Percentiles rank a stretch among this genome's conserved stretches.
These are phyloP conservation scores for Hypomecis punctinalis DNA, from an alignment of 2,888 invertebrate species.

Conservation along the genomic window DNA sequence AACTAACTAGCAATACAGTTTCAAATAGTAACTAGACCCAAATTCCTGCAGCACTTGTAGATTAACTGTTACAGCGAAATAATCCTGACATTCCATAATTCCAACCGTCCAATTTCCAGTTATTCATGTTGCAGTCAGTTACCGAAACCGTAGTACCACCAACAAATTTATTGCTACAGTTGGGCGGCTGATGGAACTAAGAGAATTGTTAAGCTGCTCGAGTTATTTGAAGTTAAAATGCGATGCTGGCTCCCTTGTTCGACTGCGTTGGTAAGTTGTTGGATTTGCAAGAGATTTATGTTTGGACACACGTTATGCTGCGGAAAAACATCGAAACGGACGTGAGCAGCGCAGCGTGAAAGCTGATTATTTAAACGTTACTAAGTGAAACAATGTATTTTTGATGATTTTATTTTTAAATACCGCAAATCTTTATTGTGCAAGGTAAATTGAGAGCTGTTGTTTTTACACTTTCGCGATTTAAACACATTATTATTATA, in stretches of 20 bases:
- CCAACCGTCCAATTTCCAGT: conserved; percentile 37
- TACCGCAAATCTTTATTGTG: no score
- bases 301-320: conserved; percentile 28
- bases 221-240: background rate
- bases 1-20: background rate
- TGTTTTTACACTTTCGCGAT: no score
- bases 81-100: conserved; percentile 40
- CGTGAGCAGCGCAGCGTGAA: conserved; percentile 12
- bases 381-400: conserved; percentile 19
- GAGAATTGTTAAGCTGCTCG: background rate
- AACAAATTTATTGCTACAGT: background rate
- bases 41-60: conserved; percentile 3
- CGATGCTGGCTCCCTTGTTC: background rate
- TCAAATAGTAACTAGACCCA: background rate
- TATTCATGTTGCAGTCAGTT: conserved; percentile 40
- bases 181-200: background rate
- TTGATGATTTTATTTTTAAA: background rate
- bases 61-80: conserved; percentile 31
- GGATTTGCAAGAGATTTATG: conserved; percentile 35
- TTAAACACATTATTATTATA: no score
- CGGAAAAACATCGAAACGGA: conserved; percentile 37
- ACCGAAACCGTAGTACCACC: conserved; percentile 19
- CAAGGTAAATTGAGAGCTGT: no score
- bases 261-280: background rate
- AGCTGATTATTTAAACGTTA: conserved; percentile 32